Base-by-base conservation (phyloP, 2,113 vertebrate species). In the Polypterus senegalus region DNA sequence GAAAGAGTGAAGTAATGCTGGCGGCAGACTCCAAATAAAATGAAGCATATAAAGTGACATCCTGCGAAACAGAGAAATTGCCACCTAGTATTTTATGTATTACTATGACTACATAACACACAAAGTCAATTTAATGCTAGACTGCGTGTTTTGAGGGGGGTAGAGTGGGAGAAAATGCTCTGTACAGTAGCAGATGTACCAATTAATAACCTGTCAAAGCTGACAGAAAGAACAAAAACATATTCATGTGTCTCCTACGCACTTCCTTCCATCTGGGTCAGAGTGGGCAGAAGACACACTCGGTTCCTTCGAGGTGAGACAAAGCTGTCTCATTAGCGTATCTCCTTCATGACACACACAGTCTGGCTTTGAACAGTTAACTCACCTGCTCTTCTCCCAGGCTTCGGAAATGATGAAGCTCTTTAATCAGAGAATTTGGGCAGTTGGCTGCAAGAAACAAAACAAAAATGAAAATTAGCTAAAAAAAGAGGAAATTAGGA, bases 351-450 rank as follows among this genome's bases (percentile, higher is more conserved):
- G 66, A 74, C 70, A 68, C 62, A 49, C 47, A 57, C 57, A 71
- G 0, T 3, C 47, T 64, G 63, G 43, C 69, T 76, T 68, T 63
- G 70, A 66, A 70, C 69, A 65, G 69, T 54, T n/a, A 63, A 80
- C 83, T 85, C 73, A 94, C 93, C 90, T 94, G 91, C 53, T 92
- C 85, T 7, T 92, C 85, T 66, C 92, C 92, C 46, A 97, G 80
- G 68, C 91, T 74, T 71, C 90, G 82, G 82, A 97, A 97, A 71
- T 97, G 93, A 88, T 97, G 93, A 57, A 91, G 68, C 75, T 94
- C 93, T 76, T 85, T 89, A 70, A 97, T 89, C 77, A 95, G 79
- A 61, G 91, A 97, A 68, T 91, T 69, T 0, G 75, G 75, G 66
- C 93, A 97, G 75, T 89, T 89, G 67, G 86, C 92, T 97, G 81